Evolutionary conservation across 2,113 vertebrate species (phyloP).

Genomic region (Barnardius zonarius): DNA sequence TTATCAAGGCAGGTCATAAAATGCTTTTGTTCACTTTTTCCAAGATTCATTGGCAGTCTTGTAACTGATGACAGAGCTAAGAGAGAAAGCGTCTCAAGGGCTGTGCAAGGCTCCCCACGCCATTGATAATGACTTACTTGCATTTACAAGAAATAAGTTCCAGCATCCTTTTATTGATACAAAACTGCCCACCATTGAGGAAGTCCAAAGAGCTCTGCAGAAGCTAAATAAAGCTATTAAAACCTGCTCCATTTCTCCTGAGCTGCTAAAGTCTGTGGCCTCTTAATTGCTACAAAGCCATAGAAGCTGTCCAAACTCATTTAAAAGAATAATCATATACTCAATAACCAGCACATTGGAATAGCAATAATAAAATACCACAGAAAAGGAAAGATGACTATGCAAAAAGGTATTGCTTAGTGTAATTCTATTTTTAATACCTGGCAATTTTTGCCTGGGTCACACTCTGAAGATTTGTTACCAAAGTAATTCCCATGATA

Average conservation of each 20-base stretch:
- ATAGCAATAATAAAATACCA: constrained; percentile 66
- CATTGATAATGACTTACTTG: constrained; percentile 64
- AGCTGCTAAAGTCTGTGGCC: constrained; percentile 68
- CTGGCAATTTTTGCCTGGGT: neutral
- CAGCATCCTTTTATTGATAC: constrained; percentile 69
- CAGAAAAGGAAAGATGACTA: constrained; percentile 66
- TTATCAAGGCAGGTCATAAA: constrained; percentile 24
- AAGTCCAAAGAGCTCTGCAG: constrained; percentile 47
- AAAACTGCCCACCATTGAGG: constrained; percentile 70
- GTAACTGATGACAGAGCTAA: constrained; percentile 51
- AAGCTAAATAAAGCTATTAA: constrained; percentile 69
- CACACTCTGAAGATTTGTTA: neutral
- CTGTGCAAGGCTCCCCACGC: neutral
- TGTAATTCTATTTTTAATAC: constrained; percentile 17
- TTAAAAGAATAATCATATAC: constrained; percentile 60
- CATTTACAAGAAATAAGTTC: constrained; percentile 69
- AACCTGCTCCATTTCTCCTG: constrained; percentile 61
- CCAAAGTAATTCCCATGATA: neutral
- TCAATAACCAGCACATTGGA: constrained; percentile 60
- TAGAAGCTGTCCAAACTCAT: constrained; percentile 64
- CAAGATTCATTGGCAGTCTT: constrained; percentile 45
- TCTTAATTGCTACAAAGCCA: constrained; percentile 68
- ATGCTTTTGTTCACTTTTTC: constrained; percentile 60
- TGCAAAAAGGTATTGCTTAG: constrained; percentile 12
- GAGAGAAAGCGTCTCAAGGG: neutral